Base-by-base conservation (phyloP, 2,113 vertebrate species). In the Gymnobelideus leadbeateri region DNA sequence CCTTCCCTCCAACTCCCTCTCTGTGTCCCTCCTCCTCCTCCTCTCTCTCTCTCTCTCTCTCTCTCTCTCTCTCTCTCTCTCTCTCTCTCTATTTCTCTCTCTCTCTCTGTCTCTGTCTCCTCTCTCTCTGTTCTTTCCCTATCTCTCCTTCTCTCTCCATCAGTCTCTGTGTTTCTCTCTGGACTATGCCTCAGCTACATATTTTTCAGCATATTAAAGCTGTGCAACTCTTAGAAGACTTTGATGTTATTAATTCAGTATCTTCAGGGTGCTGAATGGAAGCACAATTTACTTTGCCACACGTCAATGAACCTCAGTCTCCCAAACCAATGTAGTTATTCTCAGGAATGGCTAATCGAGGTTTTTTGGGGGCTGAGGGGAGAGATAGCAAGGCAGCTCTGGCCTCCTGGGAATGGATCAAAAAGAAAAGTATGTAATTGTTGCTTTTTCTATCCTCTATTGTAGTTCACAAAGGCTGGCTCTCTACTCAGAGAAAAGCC, bases 391-490 rank as follows among this genome's bases (percentile, higher is more conserved):
- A 46, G 46, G 31, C 89, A 50, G 49, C 91, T 55, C 55, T 95
- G 89, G 28, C 61, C 89, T 77, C 94, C 12, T 77, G 90, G 91
- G 52, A 52, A 92, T 89, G 95, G 92, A 95, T 77, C 68, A n/a
- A 77, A 77, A 77, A n/a, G 16, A n/a, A 77, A 77, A 77, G 68
- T n/a, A 77, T 55, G 50, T 89, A 96, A 68, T 26, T 95, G 90
- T 91, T 93, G 89, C 43, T 95, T 95, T 95, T 91, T 91, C 95
- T 51, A n/a, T 95, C 49, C 26, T 89, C 94, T 50, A 28, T 94
- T 51, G 12, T 8, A 57, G 7, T 28, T 57, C 26, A 24, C 11
- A 23, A 93, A 94, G 52, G 93, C 92, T 94, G 47, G 25, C 10
- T 61, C 19, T 19, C 89, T 92, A n/a, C 43, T 52, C 14, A 47